These are phyloP conservation scores for Merluccius polli DNA, from an alignment of 2,797 vertebrate species.

Conservation along the genomic window DNA sequence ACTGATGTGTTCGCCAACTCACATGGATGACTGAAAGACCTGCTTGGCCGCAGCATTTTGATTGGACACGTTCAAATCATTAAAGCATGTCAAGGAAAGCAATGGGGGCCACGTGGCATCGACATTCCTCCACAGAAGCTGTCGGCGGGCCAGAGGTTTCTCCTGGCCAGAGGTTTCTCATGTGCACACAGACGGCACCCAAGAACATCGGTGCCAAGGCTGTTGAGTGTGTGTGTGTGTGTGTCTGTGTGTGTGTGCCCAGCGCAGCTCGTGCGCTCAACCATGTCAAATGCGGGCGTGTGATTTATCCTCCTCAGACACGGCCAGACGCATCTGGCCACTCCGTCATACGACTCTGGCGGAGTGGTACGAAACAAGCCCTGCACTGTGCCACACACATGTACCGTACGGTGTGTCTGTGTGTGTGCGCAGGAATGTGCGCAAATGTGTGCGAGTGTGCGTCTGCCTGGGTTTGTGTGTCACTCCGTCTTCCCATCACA, in stretches of 20 bases:
- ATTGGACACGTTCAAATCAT: constrained; percentile 2
- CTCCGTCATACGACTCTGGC: constrained; percentile 6
- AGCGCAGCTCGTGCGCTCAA: constrained; percentile 30
- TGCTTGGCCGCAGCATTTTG: not conserved
- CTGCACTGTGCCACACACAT: constrained; percentile 6
- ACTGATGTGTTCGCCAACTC: not conserved
- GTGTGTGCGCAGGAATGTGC: not conserved
- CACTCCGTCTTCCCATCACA: constrained; percentile 25
- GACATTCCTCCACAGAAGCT: constrained; percentile 3
- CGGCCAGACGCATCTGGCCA: constrained; percentile 21
- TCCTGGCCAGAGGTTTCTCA: constrained; percentile 27
- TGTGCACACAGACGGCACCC: not conserved
- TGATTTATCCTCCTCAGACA: constrained; percentile 38
- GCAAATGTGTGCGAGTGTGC: not conserved
- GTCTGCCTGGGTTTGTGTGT: constrained; percentile 5
- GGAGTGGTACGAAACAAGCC: constrained; percentile 22
- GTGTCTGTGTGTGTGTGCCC: constrained; percentile 23
- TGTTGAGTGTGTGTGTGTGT: not conserved
- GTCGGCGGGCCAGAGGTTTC: constrained; percentile 22
- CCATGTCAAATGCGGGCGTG: constrained; percentile 11
- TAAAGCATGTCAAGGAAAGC: not conserved
- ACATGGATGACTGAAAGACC: not conserved
- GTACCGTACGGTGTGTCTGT: constrained; percentile 9
- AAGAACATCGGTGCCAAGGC: not conserved
- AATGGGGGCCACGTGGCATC: constrained; percentile 11